Evolutionary conservation across 2,888 invertebrate species (phyloP), one percentile per base, ranked within the genome.

Genomic region (Leptopilina syphax): DNA sequence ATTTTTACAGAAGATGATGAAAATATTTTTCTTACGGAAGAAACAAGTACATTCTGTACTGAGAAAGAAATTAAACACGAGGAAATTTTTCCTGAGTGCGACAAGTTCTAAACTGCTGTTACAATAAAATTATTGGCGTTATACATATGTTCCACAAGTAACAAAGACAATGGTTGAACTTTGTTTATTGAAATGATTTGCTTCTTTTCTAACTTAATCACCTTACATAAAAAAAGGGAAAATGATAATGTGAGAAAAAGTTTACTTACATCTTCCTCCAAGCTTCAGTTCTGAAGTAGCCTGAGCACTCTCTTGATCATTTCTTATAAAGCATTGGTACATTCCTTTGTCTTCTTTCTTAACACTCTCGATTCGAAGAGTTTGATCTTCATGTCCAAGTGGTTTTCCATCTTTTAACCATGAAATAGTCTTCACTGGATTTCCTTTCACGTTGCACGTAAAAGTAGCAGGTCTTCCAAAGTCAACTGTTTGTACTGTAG

Each of bases 261-360:
- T 24, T 18, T 70, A 27, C 95, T 93, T 91, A 95, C 95, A 97
- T 93, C 97, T 94, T 92, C 98, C 98, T 88, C 98, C 98, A 80
- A 98, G 94, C 93, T 97, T 97, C 78, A 98, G 93, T 93, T 98
- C 98, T 76, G 97, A 97, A 79, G 97, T 97, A 1, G 97, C 97
- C 89, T 98, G 98, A 0, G 98, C 97, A 88, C 97, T 97, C 92
- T 98, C 98, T 90, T 97, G 97, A 88, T 97, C 98, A 90, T 98
- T 98, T 79, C 97, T 94, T 77, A 98, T 96, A 90, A 98, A 97
- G 91, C 98, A 98, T 90, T 98, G 98, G 92, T 98, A 98, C 98
- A 98, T 98, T 89, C 98, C 98, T 90, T 97, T 97, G 92, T 98
- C 98, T 92, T 97, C 97, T 88, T 98, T 97, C 92, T 97, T 96